These are phyloP conservation scores for Formica exsecta DNA, from an alignment of 1,140 invertebrate species.

Conservation along the genomic window DNA sequence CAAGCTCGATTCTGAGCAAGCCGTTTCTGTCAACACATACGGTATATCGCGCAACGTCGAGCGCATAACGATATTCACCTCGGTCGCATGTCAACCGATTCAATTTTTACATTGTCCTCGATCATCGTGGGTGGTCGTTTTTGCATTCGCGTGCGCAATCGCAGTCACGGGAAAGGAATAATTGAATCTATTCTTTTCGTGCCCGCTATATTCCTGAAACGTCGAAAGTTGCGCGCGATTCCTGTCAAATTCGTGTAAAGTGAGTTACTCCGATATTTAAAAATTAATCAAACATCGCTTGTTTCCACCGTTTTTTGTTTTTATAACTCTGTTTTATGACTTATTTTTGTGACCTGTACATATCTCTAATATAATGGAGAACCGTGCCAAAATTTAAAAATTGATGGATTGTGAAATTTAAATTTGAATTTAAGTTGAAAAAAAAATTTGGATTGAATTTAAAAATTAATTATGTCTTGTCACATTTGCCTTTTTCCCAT, in stretches of 20 bases:
- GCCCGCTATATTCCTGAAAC: not conserved
- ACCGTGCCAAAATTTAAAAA: too few relatives aligned
- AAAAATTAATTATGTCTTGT: too few relatives aligned
- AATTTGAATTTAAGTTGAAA: too few relatives aligned
- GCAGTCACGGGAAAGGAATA: slow-evolving; percentile 23
- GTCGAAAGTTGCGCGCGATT: slow-evolving; percentile 18
- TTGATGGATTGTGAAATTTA: too few relatives aligned
- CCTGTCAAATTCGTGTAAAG: not conserved
- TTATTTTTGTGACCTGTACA: too few relatives aligned
- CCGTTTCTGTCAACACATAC: slow-evolving; percentile 45
- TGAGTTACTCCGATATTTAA: not conserved
- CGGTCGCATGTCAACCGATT: slow-evolving; percentile 44
- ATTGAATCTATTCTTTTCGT: slow-evolving; percentile 38
- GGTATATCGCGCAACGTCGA: slow-evolving; percentile 19
- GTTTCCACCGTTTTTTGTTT: too few relatives aligned
- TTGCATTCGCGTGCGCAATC: slow-evolving; percentile 20
- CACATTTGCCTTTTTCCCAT: too few relatives aligned
- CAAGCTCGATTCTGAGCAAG: slow-evolving; percentile 36
- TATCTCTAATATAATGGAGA: too few relatives aligned
- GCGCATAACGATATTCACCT: slow-evolving; percentile 33
- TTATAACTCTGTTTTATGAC: too few relatives aligned
- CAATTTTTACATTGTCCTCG: slow-evolving; percentile 32
- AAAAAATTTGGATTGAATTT: too few relatives aligned
- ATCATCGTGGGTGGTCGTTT: slow-evolving; percentile 22
- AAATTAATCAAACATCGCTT: too few relatives aligned